Conservation (phyloP, 2,113 vertebrate genomes). For the Phalacrocorax carbo region DNA sequence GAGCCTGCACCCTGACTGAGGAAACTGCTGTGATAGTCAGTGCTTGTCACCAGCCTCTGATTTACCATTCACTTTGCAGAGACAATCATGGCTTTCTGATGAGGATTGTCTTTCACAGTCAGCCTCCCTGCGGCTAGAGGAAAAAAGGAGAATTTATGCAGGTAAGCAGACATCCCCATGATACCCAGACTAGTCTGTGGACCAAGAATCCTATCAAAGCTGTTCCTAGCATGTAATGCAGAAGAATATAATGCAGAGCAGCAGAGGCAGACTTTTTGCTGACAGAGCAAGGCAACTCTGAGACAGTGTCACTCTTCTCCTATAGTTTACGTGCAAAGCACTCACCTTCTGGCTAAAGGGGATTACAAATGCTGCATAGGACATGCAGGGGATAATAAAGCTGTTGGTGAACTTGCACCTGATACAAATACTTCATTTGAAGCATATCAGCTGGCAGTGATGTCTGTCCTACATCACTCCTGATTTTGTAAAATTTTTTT, state of each 20-base stretch:
- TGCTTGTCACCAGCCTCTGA: not conserved
- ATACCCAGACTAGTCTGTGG: not conserved
- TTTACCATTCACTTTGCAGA: not conserved
- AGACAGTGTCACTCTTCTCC: not conserved
- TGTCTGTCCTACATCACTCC: constrained; percentile 6
- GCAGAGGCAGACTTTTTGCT: not conserved
- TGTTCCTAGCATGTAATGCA: not conserved
- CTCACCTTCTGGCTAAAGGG: constrained; percentile 40
- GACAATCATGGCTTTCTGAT: not conserved
- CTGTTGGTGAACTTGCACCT: constrained; percentile 21
- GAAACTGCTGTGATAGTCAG: not conserved
- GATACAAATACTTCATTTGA: not conserved
- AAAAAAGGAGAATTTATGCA: not conserved
- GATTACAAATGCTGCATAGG: constrained; percentile 45
- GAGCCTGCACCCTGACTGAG: not conserved
- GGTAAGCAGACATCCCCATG: not conserved
- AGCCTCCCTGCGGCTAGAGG: not conserved
- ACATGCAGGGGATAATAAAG: constrained; percentile 37
- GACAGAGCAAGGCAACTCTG: not conserved
- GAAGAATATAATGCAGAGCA: not conserved
- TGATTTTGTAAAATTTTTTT: constrained; percentile 33
- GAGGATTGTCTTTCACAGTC: not conserved
- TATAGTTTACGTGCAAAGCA: not conserved
- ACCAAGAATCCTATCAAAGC: not conserved
- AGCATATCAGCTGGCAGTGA: not conserved